Evolutionary conservation across 2,888 invertebrate genomes (phyloP).

Genomic region (Cremastinae sp.): DNA sequence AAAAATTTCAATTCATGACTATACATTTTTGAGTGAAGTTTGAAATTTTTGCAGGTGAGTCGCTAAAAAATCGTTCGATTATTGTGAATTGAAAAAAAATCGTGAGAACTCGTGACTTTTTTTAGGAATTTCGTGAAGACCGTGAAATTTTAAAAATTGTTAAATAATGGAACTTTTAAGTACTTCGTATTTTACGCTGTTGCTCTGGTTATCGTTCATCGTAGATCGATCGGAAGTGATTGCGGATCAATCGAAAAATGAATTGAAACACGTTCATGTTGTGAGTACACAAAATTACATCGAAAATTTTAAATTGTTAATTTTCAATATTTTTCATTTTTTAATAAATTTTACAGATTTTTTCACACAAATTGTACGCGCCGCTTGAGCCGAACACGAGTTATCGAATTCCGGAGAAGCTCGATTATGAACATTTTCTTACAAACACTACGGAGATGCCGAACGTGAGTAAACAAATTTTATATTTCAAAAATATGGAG

Average conservation of each 20-base stretch:
- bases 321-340: background rate
- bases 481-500: conserved; percentile 10
- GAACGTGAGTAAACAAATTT: conserved; percentile 66
- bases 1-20: no score
- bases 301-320: background rate
- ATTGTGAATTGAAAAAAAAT: no score
- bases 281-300: conserved; percentile 66
- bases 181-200: background rate
- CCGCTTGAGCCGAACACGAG: conserved; percentile 58
- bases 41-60: no score
- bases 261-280: conserved; percentile 67
- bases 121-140: background rate
- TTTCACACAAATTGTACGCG: conserved; percentile 68
- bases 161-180: background rate
- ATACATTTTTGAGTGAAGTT: no score
- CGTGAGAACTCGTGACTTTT: no score
- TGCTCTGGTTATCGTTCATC: conserved; percentile 25
- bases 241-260: conserved; percentile 10
- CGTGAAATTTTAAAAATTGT: background rate
- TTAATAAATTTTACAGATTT: conserved; percentile 62
- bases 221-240: background rate
- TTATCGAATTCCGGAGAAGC: conserved; percentile 54
- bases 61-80: no score
- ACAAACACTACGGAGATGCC: conserved; percentile 63
- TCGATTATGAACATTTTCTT: conserved; percentile 67